Evolutionary conservation across 2,797 vertebrate genomes (phyloP), one percentile per base, ranked within the genome.

Genomic region (Apogon hyalosoma): DNA sequence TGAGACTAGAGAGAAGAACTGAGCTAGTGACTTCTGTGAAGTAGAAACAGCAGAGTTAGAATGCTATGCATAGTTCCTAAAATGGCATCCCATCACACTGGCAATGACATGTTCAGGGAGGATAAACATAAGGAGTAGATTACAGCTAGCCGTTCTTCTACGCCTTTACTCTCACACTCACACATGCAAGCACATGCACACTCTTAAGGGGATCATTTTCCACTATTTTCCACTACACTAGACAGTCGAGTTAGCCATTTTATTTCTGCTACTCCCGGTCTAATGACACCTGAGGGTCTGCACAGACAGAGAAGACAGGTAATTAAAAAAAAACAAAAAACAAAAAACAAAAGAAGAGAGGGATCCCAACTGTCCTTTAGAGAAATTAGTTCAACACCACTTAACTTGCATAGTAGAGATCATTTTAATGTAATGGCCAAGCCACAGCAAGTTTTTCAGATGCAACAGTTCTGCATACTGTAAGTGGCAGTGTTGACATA

Each of bases 171-270:
- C 31, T 42, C 15, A 21, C 47, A 46, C 18, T 38, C 28, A 11
- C 41, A 62, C 51, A 33, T 13, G n/a, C 41, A 60, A 24, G 45
- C 24, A 41, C 15, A 57, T 10, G 63, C 31, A 33, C 16, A 15
- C 38, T 21, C 75, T 67, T 63, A 50, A 62, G 68, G 66, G 62
- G 39, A 84, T 84, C 40, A 57, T 71, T 78, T 83, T 76, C 47
- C 58, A 71, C 42, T 48, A 69, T 76, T 80, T 84, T 80, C 75
- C 62, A 80, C 73, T 46, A 77, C 43, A 72, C 53, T 57, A 72
- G 60, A 82, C 63, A 64, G 79, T 65, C 40, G n/a, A 46, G 28
- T 53, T 21, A 61, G 54, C 39, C 49, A 50, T 87, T 89, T 81
- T 14, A 82, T 79, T 62, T 88, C 50, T 52, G 56, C 49, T 67